These are phyloP conservation scores for Protomyctophum bolini DNA, from an alignment of 2,113 vertebrate genomes.

Conservation along the genomic window DNA sequence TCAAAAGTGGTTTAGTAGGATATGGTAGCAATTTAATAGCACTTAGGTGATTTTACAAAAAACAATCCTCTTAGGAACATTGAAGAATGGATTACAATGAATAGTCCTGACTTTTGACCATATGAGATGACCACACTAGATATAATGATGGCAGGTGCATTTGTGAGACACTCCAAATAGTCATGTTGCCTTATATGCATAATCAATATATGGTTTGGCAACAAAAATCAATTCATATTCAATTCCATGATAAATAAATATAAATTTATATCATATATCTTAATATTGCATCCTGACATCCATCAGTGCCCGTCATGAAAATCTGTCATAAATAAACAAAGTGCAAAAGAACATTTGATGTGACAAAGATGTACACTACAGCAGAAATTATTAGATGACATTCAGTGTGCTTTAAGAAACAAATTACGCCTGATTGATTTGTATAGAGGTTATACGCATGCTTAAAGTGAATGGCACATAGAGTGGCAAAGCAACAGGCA, in stretches of 20 bases:
- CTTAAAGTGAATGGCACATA: too few relatives aligned
- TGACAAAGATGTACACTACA: neutral
- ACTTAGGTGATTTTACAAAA: slow-evolving; percentile 20
- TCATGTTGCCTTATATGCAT: slow-evolving; percentile 13
- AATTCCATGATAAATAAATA: slow-evolving; percentile 20
- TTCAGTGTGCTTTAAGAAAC: too few relatives aligned
- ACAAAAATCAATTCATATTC: slow-evolving; percentile 14
- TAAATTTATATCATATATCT: neutral
- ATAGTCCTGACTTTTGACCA: neutral
- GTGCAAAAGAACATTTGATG: neutral
- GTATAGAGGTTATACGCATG: too few relatives aligned
- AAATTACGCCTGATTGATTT: too few relatives aligned
- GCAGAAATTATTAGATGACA: neutral
- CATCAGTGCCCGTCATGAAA: neutral
- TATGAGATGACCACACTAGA: neutral
- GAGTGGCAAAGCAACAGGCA: too few relatives aligned
- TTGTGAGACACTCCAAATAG: slow-evolving; percentile 8
- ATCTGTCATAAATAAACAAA: neutral
- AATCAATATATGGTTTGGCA: neutral
- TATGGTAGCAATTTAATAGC: slow-evolving; percentile 26
- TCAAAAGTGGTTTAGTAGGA: neutral
- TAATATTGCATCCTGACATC: neutral
- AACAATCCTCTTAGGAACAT: slow-evolving; percentile 1
- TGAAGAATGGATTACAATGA: neutral
- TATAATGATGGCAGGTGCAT: neutral